Evolutionary conservation across 2,797 vertebrate species (phyloP), one percentile per base, ranked within the genome.

Genomic region (Kryptopterus vitreolus): DNA sequence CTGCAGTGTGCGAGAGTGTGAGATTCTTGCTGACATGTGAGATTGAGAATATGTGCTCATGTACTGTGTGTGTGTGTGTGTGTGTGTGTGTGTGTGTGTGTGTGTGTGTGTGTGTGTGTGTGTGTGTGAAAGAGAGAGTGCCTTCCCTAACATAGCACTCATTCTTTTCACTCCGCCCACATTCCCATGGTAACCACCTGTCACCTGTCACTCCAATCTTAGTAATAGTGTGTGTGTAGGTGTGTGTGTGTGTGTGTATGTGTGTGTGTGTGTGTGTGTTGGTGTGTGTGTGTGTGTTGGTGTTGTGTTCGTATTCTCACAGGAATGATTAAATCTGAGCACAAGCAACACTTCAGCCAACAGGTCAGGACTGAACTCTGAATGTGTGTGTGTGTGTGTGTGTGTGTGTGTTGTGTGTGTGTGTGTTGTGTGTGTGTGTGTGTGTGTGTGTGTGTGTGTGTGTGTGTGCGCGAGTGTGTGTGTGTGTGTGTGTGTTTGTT

Each of bases 121-220:
- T 33, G 74, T 18, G 43, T 16, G 20, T 9, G 4, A 12, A 18
- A 35, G 62, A 35, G 63, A 16, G 43, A 26, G 43, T 1, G n/a
- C 43, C 69, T 53, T 71, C 48, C 43, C 26, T 46, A 20, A 29
- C 74, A 76, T 76, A 48, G 26, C 9, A 61, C 43, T 29, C 74
- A 76, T 50, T 76, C 74, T 38, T 61, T 43, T 48, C 13, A 62
- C 58, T 50, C 58, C 20, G 1, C 72, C 72, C 52, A 73, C 70
- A 73, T 73, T 57, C 72, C 55, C 58, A 62, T 48, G 18, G 74
- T 7, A 62, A 76, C 57, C 74, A 76, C n/a, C 74, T 76, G 74
- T 50, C 57, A 50, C 18, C 26, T 48, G 58, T 76, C 58, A 62
- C 38, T 76, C 74, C 43, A 76, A 74, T 26, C 33, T 58, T 26